These are phyloP conservation scores for Anagrus nilaparvatae DNA, from an alignment of 1,140 invertebrate species.

Conservation along the genomic window DNA sequence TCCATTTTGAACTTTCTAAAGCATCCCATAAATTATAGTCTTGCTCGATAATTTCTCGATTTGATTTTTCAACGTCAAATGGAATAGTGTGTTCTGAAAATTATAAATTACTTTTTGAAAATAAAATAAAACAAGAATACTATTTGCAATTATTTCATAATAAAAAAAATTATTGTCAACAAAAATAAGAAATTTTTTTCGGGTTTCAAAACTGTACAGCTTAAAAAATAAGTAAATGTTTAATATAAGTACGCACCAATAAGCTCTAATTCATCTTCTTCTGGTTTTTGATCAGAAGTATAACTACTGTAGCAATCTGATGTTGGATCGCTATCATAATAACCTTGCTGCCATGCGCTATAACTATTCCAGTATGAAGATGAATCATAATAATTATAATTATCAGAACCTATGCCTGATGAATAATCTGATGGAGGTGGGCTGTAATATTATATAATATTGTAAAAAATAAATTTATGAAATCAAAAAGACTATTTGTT, in stretches of 20 bases:
- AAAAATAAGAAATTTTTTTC: too few species aligned
- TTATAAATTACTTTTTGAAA: constrained; percentile 10
- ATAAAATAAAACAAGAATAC: constrained; percentile 9
- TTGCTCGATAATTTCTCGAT: constrained; percentile 60
- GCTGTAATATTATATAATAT: constrained; percentile 22
- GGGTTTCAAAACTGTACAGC: constrained; percentile 14
- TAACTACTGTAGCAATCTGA: constrained; percentile 37
- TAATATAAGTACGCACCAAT: constrained; percentile 46
- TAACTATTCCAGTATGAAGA: constrained; percentile 42
- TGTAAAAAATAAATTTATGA: background rate
- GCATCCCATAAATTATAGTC: constrained; percentile 69
- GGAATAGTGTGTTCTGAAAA: constrained; percentile 61
- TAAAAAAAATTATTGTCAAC: constrained; percentile 12
- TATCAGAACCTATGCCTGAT: constrained; percentile 33
- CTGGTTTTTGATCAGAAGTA: constrained; percentile 36
- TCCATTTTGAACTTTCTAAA: constrained; percentile 70
- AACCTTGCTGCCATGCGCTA: constrained; percentile 41
- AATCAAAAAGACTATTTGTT: constrained; percentile 2
- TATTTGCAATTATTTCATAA: too few species aligned
- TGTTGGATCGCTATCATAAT: constrained; percentile 40
- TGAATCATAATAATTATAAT: constrained; percentile 40
- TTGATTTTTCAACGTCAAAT: constrained; percentile 62
- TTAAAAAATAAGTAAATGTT: constrained; percentile 15
- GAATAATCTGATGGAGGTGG: constrained; percentile 37
- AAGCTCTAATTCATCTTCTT: constrained; percentile 52